phyloP scores from a whole-genome alignment of 2,888 invertebrate genomes.

The Zygaena filipendulae region DNA sequence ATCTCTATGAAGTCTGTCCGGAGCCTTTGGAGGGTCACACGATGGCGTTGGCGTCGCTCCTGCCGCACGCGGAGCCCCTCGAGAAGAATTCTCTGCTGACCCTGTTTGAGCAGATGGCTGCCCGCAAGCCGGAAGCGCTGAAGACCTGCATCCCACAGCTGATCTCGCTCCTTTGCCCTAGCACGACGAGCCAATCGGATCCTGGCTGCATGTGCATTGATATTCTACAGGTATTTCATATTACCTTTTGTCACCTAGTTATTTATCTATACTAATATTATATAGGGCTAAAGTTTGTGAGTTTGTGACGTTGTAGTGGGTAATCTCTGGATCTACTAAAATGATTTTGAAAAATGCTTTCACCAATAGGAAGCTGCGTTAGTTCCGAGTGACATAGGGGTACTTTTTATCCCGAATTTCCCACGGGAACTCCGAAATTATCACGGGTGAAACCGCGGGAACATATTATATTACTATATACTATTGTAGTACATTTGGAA shows the following conservation, averaged over 20 bases:
- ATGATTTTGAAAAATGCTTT: neutral
- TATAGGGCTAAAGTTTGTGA: neutral
- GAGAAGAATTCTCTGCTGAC: conserved; percentile 88
- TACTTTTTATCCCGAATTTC: too few relatives aligned
- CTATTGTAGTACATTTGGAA: too few relatives aligned
- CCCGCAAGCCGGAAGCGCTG: conserved; percentile 81
- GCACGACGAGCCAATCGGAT: conserved; percentile 38
- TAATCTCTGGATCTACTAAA: neutral
- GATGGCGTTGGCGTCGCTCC: conserved; percentile 80
- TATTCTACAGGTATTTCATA: conserved; percentile 38
- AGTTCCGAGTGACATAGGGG: too few relatives aligned
- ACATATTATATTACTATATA: too few relatives aligned
- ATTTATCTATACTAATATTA: neutral
- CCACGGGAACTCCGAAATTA: too few relatives aligned
- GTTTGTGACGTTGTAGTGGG: too few relatives aligned
- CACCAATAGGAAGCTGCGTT: too few relatives aligned
- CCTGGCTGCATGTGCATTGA: conserved; percentile 60
- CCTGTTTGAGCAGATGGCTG: conserved; percentile 84
- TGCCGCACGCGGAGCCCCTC: conserved; percentile 85
- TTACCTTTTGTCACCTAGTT: too few relatives aligned
- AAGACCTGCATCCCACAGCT: conserved; percentile 86
- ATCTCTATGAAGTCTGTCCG: conserved; percentile 89
- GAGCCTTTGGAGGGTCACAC: conserved; percentile 88
- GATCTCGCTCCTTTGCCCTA: conserved; percentile 75
- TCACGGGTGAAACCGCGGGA: too few relatives aligned